Percentiles rank a stretch among this genome's conserved stretches.
phyloP scores from a whole-genome alignment of 2,888 invertebrate species.

The Rotaria sp. region DNA sequence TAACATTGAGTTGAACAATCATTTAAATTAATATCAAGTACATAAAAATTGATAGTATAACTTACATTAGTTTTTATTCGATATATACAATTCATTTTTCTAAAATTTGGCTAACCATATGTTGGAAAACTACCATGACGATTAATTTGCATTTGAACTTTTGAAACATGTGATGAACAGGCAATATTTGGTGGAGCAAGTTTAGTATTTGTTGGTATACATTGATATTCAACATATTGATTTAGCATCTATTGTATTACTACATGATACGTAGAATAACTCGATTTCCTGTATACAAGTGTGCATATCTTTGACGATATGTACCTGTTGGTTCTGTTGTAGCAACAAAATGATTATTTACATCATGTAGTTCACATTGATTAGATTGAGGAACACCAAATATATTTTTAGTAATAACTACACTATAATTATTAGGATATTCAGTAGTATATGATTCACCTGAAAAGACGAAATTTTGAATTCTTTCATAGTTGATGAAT shows the following conservation, averaged over 20 bases:
- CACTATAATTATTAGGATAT: neutral
- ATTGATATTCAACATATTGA: constrained; percentile 5
- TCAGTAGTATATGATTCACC: neutral
- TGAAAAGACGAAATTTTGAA: neutral
- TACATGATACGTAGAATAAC: neutral
- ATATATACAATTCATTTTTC: neutral
- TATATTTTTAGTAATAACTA: neutral
- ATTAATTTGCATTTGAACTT: neutral
- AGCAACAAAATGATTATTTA: neutral
- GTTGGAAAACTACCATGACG: neutral
- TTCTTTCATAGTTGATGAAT: neutral
- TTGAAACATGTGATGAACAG: neutral
- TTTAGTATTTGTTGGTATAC: neutral
- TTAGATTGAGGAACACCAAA: neutral
- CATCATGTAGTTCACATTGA: neutral
- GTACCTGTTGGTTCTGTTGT: neutral
- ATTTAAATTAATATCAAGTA: constrained; percentile 7
- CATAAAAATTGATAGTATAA: neutral
- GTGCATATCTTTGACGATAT: neutral
- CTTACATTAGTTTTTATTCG: neutral
- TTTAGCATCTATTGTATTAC: neutral
- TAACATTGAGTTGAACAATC: neutral
- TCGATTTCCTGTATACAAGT: neutral
- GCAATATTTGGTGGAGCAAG: neutral
- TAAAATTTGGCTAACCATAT: neutral